Evolutionary conservation across 2,888 invertebrate genomes (phyloP), one percentile per base, ranked within the genome.

Genomic region (Dilophus febrilis): DNA sequence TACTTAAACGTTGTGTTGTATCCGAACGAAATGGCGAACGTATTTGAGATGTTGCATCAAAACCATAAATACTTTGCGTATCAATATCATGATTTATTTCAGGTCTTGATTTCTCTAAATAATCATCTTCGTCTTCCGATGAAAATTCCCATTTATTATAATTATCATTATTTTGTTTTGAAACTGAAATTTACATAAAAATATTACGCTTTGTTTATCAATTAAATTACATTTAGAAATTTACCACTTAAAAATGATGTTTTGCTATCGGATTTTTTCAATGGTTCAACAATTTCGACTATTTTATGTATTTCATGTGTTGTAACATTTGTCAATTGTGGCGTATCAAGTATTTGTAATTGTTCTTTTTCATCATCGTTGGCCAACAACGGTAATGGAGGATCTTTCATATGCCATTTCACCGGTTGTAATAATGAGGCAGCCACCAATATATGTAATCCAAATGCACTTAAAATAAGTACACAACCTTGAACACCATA

Each of bases 371-470:
- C 63, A 38, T 57, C 45, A 35, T 17, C 33, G 2, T 7, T 5
- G 13, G 18, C 14, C 31, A 11, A 8, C 12, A 4, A 29, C 19
- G 49, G 36, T 30, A 45, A 41, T 22, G 54, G 54, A 22, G 61
- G 56, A 43, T 41, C 43, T 29, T 22, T 33, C 7, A 69, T 57
- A 55, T 78, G 76, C 74, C 76, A 75, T 57, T 74, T 72, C 3
- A 75, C 65, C 14, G 79, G 80, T 50, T 77, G 74, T 33, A 79
- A 62, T 41, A 80, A 57, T 43, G 67, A 55, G 2, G 74, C 70
- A 8, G 69, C 74, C 41, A 70, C 55, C 5, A 77, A 53, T 0
- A 72, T 68, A 55, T 80, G 71, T 1, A 76, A 60, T 41, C 73
- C 68, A 36, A 77, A 58, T 3, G 68, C 76, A 36, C 72, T 68